Percentiles rank a stretch among this genome's conserved stretches.
These are phyloP conservation scores for Isichthys henryi DNA, from an alignment of 2,113 vertebrate species.

Conservation along the genomic window DNA sequence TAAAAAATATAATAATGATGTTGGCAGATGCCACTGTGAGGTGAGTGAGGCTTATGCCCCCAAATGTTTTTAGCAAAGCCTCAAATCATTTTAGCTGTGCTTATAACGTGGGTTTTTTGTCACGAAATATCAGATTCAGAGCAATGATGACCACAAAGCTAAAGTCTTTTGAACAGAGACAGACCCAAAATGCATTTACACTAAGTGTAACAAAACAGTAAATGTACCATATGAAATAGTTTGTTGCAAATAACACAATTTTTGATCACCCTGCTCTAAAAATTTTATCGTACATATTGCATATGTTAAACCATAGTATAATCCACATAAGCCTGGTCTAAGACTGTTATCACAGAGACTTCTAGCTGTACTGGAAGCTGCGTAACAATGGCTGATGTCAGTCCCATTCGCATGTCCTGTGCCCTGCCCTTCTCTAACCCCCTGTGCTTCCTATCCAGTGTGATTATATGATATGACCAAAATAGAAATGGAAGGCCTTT, in stretches of 20 bases:
- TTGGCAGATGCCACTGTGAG: not conserved
- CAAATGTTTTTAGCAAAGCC: not conserved
- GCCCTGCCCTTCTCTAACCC: not conserved
- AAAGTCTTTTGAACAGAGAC: not conserved
- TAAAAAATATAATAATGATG: not conserved
- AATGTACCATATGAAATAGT: not conserved
- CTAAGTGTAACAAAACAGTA: not conserved
- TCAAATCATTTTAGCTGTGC: not conserved
- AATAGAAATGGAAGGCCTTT: constrained; percentile 7
- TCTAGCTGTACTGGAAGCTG: not conserved
- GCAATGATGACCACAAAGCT: not conserved
- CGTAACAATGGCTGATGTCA: not conserved
- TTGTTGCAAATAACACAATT: not conserved
- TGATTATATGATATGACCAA: not conserved
- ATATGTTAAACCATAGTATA: not conserved
- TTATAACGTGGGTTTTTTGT: not conserved
- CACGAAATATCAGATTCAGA: not conserved
- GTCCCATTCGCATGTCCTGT: not conserved
- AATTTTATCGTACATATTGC: not conserved
- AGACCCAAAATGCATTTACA: not conserved
- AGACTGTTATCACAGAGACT: not conserved
- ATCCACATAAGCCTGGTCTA: not conserved
- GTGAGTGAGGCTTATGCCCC: not conserved
- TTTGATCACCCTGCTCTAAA: not conserved
- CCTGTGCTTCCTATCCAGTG: not conserved